Conservation (phyloP, 2,113 vertebrate genomes). For the Anolis sagrei region DNA sequence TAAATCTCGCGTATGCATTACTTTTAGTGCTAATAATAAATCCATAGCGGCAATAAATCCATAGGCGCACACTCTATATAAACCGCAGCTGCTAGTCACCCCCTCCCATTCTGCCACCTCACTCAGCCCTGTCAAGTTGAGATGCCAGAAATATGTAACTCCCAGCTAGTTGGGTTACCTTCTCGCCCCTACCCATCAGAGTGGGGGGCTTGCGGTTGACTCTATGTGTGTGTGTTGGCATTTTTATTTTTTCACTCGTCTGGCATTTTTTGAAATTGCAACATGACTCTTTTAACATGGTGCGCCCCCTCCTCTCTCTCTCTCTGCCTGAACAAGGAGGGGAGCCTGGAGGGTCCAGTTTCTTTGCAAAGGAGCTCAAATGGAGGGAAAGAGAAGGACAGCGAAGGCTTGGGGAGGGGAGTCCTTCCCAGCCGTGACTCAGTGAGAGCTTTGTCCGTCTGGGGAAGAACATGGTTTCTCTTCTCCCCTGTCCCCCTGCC, state of each 20-base stretch:
- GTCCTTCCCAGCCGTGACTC: slow-evolving; percentile 53
- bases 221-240: not conserved
- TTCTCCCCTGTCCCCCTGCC: slow-evolving; percentile 26
- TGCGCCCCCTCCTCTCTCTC: not conserved
- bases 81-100: rapidly evolving
- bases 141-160: not conserved
- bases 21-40: slow-evolving; percentile 59
- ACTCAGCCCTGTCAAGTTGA: not conserved
- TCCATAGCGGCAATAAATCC: slow-evolving; percentile 51
- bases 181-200: not conserved
- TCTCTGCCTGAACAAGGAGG: rapidly evolving
- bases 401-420: slow-evolving; percentile 25
- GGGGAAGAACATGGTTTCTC: slow-evolving; percentile 73
- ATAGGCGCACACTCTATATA: not conserved
- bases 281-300: not conserved
- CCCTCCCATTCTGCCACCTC: not conserved
- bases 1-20: slow-evolving; percentile 37
- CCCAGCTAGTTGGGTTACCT: not conserved
- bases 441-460: slow-evolving; percentile 71
- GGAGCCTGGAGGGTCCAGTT: slow-evolving; percentile 51
- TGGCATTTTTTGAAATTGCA: not conserved
- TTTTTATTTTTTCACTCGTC: not conserved
- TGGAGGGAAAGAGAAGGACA: not conserved
- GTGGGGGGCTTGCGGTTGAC: not conserved
- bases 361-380: slow-evolving; percentile 56